Base-by-base conservation (phyloP, 1,140 invertebrate genomes). In the Caenorhabditis elegans region DNA sequence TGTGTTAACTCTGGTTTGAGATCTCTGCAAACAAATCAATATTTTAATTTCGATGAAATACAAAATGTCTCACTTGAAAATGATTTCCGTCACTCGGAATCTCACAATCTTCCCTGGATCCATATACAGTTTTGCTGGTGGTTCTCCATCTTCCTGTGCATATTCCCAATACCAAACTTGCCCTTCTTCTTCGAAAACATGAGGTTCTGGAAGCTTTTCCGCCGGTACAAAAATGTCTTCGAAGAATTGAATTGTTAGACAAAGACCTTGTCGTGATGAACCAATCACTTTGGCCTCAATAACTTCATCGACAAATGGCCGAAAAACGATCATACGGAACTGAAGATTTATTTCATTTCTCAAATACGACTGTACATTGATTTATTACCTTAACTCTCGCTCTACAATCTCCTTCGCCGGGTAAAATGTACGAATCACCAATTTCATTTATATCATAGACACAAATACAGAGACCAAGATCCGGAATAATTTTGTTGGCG, bases 171-270 rank as follows among this genome's bases (percentile, higher is more conserved):
- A 82, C 75, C 76, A 82, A 47, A 82, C 78, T 28, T 79, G 79
- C 13, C 51, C 82, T 17, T 34, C 60, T 19, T 46, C 51, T 53
- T 83, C 82, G 43, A 55, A 79, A 36, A 47, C 53, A 19, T 78
- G 77, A 1, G 82, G 82, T n/a, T 78, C 77, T 11, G 82, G 82
- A 19, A 83, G 60, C 34, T 79, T 78, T 15, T 83, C 82, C 1
- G 82, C 77, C 4, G 82, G 82, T 46, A 83, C 48, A 48, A 83
- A 83, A 26, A 83, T 83, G 46, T 83, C 82, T 22, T 70, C 82
- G 60, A 83, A 83, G 46, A 83, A 83, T 19, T 83, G 51, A 10
- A 83, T 36, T 13, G 82, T 79, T 17, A 83, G 76, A n/a, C 47
- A 79, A 13, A 83, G 75, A 48, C 82, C 82, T 48, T 79, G 47